These are phyloP conservation scores for Sylvicapra grimmia DNA, from an alignment of 2,113 vertebrate species.

Conservation along the genomic window DNA sequence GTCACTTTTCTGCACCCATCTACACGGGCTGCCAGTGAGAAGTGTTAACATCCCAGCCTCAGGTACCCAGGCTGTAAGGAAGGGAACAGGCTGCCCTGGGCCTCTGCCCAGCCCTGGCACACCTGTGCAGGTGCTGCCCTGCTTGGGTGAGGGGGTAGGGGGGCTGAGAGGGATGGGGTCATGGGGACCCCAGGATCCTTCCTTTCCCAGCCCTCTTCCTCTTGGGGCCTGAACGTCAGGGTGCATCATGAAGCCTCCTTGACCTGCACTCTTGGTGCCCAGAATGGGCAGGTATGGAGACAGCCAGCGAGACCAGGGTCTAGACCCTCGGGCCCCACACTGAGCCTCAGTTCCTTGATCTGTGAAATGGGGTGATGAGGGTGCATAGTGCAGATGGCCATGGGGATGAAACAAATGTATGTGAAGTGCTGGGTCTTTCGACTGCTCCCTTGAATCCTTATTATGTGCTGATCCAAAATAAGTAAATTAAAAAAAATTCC, in stretches of 20 bases:
- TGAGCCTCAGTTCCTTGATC: background rate
- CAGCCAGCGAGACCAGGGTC: background rate
- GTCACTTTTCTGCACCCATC: background rate
- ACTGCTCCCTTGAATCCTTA: background rate
- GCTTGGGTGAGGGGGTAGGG: background rate
- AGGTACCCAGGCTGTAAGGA: background rate
- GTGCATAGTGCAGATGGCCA: background rate
- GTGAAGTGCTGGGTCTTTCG: accelerated
- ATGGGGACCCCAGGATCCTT: background rate
- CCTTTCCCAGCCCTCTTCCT: background rate
- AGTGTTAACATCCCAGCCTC: background rate
- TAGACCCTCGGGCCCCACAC: accelerated
- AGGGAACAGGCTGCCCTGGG: background rate
- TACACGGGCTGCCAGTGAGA: background rate
- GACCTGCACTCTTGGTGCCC: background rate
- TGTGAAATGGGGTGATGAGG: background rate
- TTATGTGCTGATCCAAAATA: background rate
- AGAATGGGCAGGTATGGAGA: background rate
- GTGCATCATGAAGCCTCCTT: background rate
- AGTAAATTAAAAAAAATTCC: background rate
- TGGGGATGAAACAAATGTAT: accelerated
- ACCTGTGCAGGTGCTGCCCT: background rate
- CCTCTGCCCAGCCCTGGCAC: background rate
- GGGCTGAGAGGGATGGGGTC: background rate
- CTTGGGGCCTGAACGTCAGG: background rate